Conservation (phyloP, 2,113 vertebrate species). For the Coreoperca whiteheadi region DNA sequence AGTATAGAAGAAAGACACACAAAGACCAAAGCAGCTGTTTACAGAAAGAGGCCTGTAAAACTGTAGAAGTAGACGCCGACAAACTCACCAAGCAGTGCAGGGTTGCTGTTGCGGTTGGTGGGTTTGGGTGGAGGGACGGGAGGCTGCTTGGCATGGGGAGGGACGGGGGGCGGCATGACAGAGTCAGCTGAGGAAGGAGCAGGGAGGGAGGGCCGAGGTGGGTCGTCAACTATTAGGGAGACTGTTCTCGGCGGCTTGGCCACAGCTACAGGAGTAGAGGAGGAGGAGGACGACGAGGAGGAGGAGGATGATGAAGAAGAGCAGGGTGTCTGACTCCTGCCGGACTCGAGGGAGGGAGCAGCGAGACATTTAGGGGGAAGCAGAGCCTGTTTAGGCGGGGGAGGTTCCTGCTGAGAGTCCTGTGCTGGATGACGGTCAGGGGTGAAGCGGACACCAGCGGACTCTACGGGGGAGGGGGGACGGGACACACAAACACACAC, state of each 20-base stretch:
- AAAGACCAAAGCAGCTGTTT: slow-evolving; percentile 18
- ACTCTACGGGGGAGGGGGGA: slow-evolving; percentile 78
- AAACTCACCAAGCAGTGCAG: slow-evolving; percentile 89
- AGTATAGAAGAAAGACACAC: slow-evolving; percentile 2
- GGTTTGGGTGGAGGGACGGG: slow-evolving; percentile 95
- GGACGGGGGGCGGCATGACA: slow-evolving; percentile 57
- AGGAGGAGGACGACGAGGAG: slow-evolving; percentile 75
- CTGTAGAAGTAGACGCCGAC: not conserved
- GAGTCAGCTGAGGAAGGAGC: slow-evolving; percentile 25
- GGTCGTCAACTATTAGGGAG: slow-evolving; percentile 71
- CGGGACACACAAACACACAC: slow-evolving; percentile 35
- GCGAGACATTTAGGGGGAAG: slow-evolving; percentile 89
- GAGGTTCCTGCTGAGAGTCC: slow-evolving; percentile 76
- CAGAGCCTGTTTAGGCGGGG: slow-evolving; percentile 84
- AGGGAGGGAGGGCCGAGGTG: slow-evolving; percentile 62
- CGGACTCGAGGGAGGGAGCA: slow-evolving; percentile 72
- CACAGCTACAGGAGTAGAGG: slow-evolving; percentile 57
- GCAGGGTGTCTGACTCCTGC: slow-evolving; percentile 40
- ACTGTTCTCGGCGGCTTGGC: slow-evolving; percentile 81
- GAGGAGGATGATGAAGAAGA: slow-evolving; percentile 46
- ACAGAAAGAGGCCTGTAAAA: not conserved
- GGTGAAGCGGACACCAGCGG: slow-evolving; percentile 80
- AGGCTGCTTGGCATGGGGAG: slow-evolving; percentile 87
- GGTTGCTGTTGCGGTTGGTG: slow-evolving; percentile 91
- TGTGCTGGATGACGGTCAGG: slow-evolving; percentile 76